Base-by-base conservation (phyloP, 2,113 vertebrate genomes). In the Lates calcarifer region DNA sequence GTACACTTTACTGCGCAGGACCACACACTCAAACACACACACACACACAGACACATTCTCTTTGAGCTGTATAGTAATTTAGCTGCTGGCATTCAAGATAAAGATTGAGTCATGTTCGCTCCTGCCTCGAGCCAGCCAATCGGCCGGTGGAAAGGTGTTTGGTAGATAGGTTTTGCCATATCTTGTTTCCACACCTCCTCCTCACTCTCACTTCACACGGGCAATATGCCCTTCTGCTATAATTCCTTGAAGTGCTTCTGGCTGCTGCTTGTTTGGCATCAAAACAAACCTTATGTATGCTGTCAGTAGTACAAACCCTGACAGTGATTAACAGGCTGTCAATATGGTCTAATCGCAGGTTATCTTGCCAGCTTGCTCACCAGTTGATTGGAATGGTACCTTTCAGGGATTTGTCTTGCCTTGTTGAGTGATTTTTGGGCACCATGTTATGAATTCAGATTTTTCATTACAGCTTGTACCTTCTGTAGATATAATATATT, bases 1-100 rank as follows among this genome's bases (percentile, higher is more conserved):
- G 88, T 92, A 92, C 93, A 94, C 90, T 92, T 91, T 93, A 92
- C 90, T 94, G 94, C 93, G 89, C 91, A 94, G 88, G 87, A 89
- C 86, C 91, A 64, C 79, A 81, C 65, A 26, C 64, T 13, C 68
- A 12, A 51, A 53, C 81, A 70, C 71, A 65, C 70, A 56, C 83
- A 74, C 57, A 65, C 64, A 58, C 53, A 65, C 45, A 60, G 35
- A 57, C 43, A 35, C 26, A 76, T 41, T 72, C 72, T 86, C 85
- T 87, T 86, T 93, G 84, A 90, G 89, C 84, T 90, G 77, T 88
- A 89, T 92, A 93, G 87, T 90, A 91, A 93, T 92, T 91, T 91
- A 83, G 85, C 81, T 85, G 84, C 90, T 89, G 91, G 89, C 92
- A 88, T 91, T 92, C 77, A 88, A 90, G 87, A 92, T 92, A 91